Base-by-base conservation (phyloP, 2,888 invertebrate species). In the Clunio marinus region DNA sequence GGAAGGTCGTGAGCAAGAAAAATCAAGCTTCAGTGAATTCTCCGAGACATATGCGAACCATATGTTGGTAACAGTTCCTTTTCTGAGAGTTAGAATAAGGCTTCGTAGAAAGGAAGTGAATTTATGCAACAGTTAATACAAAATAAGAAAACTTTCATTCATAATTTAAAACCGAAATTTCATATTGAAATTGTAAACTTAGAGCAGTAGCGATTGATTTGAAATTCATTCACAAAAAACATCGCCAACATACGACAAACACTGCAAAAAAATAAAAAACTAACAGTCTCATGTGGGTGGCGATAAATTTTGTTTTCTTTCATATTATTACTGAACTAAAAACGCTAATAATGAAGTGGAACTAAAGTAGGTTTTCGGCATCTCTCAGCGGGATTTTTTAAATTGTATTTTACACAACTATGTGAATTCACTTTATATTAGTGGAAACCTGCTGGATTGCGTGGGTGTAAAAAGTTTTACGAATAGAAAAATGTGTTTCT, bases 11-110 rank as follows among this genome's bases (percentile, higher is more conserved):
- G 41, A 62, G 62, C 24, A 22, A 51, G 7, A 51, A 15, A 41
- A 22, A 13, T 41, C 41, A n/a, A 15, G 41, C 41, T 41, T 41
- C 41, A 15, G 41, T 41, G 41, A 41, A 15, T 41, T 41, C n/a
- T 2, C 51, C 10, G 51, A 51, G 22, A 27, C 63, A 65, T 65
- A 46, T 65, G 63, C 28, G 63, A 46, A 46, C 63, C 63, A 65
- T 65, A 65, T 65, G 63, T 41, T 27, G 24, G 35, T n/a, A 22
- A 17, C 22, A 59, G 27, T 32, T 24, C 41, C 27, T 22, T 13
- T 62, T 62, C 24, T 62, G 37, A 41, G 37, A 37, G 46, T 46
- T 65, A 45, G 28, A 8, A 65, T 46, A 15, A 24, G 51, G 7
- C 41, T 22, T 51, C 17, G 51, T 20, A 22, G 3, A 22, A 51